Conservation (phyloP, 2,888 invertebrate genomes). For the Pristionchus japonicus region DNA sequence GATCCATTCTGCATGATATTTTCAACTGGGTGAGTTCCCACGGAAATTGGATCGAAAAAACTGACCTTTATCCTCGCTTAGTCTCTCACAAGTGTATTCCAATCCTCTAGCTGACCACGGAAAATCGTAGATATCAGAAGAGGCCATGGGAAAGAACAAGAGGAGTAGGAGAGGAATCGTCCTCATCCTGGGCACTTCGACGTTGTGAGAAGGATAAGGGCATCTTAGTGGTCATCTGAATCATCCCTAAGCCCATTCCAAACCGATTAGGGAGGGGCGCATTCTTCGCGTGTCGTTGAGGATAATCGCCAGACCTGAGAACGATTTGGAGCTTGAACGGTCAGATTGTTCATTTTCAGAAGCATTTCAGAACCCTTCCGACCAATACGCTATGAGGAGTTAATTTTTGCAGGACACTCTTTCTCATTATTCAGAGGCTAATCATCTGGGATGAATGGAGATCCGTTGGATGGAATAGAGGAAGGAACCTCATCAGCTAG, state of each 20-base stretch:
- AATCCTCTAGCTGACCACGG: neutral
- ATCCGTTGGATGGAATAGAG: no score
- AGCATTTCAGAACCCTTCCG: no score
- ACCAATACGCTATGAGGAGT: no score
- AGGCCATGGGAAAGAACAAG: neutral
- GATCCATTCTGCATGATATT: neutral
- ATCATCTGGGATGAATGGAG: neutral
- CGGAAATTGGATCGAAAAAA: no score
- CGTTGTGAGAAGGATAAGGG: neutral
- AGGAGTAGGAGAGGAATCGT: neutral
- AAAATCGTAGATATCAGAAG: neutral
- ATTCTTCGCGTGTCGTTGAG: neutral
- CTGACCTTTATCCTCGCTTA: neutral
- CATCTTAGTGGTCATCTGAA: neutral
- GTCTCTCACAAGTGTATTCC: neutral
- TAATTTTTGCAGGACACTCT: neutral
- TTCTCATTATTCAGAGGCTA: neutral
- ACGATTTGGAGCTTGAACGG: neutral
- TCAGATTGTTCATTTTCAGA: neutral
- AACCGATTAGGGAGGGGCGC: slow-evolving; percentile 22
- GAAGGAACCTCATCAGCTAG: no score
- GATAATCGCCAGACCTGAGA: neutral
- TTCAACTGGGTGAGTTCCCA: neutral
- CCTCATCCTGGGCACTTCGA: neutral
- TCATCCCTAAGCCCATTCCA: neutral